phyloP scores from a whole-genome alignment of 2,113 vertebrate species.

The Gobio gobio region DNA sequence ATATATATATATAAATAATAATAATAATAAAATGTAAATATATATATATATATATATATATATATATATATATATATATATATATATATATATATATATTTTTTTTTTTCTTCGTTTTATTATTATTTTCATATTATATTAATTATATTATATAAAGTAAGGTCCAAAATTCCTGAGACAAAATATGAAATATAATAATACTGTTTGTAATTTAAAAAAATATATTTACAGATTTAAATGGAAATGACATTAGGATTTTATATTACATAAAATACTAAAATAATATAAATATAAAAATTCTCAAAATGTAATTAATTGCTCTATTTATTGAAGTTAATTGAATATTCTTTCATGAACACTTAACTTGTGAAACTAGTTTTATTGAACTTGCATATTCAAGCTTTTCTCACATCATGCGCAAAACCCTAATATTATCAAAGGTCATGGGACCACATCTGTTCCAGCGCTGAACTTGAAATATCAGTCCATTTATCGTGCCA shows the following conservation, averaged over 20 bases:
- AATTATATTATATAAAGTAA: neutral
- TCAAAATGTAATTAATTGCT: neutral
- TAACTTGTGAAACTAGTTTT: neutral
- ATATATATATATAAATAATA: too few relatives aligned
- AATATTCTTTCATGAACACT: neutral
- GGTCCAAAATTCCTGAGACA: too few relatives aligned
- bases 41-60: too few relatives aligned
- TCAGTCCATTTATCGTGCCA: neutral
- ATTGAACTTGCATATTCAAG: neutral
- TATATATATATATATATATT: too few relatives aligned
- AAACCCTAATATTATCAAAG: neutral
- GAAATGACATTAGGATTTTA: too few relatives aligned
- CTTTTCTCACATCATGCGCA: neutral
- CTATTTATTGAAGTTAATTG: neutral
- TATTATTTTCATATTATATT: neutral
- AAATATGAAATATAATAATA: too few relatives aligned
- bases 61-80: too few relatives aligned
- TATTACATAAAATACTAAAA: too few relatives aligned
- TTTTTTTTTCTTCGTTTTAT: too few relatives aligned
- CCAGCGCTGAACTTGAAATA: neutral
- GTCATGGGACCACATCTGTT: conserved; percentile 6
- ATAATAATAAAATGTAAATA: too few relatives aligned
- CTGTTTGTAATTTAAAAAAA: too few relatives aligned
- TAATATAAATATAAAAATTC: neutral
- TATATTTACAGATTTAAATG: too few relatives aligned